Evolutionary conservation across 2,797 vertebrate genomes (phyloP).

Genomic region (Leptodactylus fallax): DNA sequence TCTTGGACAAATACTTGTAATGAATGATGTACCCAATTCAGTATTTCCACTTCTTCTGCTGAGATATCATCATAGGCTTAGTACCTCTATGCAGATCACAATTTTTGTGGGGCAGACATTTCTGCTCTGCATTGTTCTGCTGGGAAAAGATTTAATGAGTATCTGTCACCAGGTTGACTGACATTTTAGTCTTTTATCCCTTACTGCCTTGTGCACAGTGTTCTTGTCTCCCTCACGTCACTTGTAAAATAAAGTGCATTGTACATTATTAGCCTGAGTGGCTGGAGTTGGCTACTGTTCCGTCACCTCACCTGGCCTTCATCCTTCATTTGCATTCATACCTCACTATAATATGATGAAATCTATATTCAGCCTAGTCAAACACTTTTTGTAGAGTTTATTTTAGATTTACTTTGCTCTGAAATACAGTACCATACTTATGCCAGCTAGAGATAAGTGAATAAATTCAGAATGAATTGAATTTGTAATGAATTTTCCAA

Average conservation of each 20-base stretch:
- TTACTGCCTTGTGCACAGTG: not conserved
- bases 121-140: not conserved
- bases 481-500: too few relatives aligned
- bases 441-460: too few relatives aligned
- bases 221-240: not conserved
- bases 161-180: not conserved
- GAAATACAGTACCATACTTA: too few relatives aligned
- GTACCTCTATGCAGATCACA: not conserved
- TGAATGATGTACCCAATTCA: not conserved
- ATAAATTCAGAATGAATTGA: too few relatives aligned
- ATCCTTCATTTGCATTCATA: not conserved
- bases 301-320: not conserved
- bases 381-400: too few relatives aligned
- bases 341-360: not conserved
- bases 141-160: not conserved
- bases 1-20: not conserved
- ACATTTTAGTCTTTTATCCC: not conserved
- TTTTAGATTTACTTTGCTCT: too few relatives aligned
- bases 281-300: not conserved
- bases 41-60: not conserved
- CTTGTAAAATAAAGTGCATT: slow-evolving; percentile 3
- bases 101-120: not conserved
- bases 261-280: not conserved
- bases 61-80: not conserved
- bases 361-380: too few relatives aligned